Percentiles rank a stretch among this genome's conserved stretches.
Conservation (phyloP, 2,113 vertebrate genomes). For the Circaetus cinerascens region DNA sequence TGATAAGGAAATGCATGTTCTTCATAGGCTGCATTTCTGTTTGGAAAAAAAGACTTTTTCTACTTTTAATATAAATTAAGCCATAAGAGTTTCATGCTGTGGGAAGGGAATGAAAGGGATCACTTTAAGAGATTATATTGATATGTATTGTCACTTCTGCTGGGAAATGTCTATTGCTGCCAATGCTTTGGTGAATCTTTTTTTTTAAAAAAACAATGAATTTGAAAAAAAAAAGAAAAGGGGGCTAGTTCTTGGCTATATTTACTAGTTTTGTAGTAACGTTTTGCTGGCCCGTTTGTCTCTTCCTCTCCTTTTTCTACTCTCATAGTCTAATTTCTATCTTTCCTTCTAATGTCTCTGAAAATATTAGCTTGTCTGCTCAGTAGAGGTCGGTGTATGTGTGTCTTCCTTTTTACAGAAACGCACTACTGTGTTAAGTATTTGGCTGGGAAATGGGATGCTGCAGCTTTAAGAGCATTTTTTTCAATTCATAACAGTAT, state of each 20-base stretch:
- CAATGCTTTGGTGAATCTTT: slow-evolving; percentile 71
- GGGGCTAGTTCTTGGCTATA: slow-evolving; percentile 74
- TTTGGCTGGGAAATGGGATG: slow-evolving; percentile 78
- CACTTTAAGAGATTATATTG: slow-evolving; percentile 81
- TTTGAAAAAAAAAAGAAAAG: slow-evolving; percentile 8
- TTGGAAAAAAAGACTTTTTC: slow-evolving; percentile 70
- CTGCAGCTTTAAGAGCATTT: slow-evolving; percentile 79
- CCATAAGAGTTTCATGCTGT: slow-evolving; percentile 82
- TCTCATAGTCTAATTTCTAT: slow-evolving; percentile 64
- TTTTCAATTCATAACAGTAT: slow-evolving; percentile 74
- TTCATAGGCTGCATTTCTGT: slow-evolving; percentile 65
- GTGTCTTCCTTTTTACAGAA: slow-evolving; percentile 73
- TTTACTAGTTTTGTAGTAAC: slow-evolving; percentile 81
- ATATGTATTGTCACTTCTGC: slow-evolving; percentile 77
- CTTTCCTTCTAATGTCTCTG: slow-evolving; percentile 66
- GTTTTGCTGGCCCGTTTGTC: slow-evolving; percentile 75
- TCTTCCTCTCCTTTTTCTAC: slow-evolving; percentile 71
- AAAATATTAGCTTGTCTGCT: slow-evolving; percentile 66
- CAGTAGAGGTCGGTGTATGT: slow-evolving; percentile 64
- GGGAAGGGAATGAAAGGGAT: slow-evolving; percentile 78
- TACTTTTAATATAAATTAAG: slow-evolving; percentile 82
- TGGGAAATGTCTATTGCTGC: slow-evolving; percentile 77
- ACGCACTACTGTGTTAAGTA: slow-evolving; percentile 72
- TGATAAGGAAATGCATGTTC: slow-evolving; percentile 62
- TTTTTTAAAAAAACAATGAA: background rate